Conservation (phyloP, 1,140 invertebrate species). For the Drosophila neocordata region DNA sequence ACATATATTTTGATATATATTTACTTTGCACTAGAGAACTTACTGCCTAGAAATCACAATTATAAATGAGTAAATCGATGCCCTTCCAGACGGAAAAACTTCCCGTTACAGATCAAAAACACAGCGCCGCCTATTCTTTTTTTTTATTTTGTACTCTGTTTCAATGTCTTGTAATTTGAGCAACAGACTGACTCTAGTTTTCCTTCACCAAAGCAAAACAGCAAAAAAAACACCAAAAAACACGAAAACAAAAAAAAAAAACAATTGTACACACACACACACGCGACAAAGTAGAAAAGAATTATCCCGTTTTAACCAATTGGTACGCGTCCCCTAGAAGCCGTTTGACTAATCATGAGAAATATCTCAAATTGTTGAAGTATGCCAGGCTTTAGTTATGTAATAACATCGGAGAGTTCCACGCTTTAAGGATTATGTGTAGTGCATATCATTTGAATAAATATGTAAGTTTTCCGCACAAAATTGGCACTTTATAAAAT, state of each 20-base stretch:
- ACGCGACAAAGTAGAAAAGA: background rate
- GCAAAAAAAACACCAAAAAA: background rate
- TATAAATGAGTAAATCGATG: constrained; percentile 63
- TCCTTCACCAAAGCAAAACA: background rate
- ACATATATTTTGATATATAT: constrained; percentile 18
- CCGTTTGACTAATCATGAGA: no score
- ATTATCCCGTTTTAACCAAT: background rate
- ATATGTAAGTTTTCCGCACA: no score
- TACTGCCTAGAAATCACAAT: constrained; percentile 78
- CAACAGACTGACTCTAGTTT: background rate
- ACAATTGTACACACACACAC: background rate
- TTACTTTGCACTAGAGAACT: constrained; percentile 74
- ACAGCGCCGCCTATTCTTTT: constrained; percentile 44
- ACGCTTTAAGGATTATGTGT: no score
- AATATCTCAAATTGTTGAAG: no score
- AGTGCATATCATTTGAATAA: no score
- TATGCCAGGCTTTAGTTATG: no score
- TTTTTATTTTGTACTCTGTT: background rate
- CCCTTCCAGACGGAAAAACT: constrained; percentile 31
- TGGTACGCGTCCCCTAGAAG: no score
- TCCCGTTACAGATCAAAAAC: constrained; percentile 34
- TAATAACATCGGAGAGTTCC: no score
- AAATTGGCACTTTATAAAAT: no score
- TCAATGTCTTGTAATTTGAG: background rate
- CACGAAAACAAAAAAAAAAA: background rate